Percentiles rank a stretch among this genome's conserved stretches.
Evolutionary conservation across 2,113 vertebrate species (phyloP).

Genomic region (Phalacrocorax brasilianus): DNA sequence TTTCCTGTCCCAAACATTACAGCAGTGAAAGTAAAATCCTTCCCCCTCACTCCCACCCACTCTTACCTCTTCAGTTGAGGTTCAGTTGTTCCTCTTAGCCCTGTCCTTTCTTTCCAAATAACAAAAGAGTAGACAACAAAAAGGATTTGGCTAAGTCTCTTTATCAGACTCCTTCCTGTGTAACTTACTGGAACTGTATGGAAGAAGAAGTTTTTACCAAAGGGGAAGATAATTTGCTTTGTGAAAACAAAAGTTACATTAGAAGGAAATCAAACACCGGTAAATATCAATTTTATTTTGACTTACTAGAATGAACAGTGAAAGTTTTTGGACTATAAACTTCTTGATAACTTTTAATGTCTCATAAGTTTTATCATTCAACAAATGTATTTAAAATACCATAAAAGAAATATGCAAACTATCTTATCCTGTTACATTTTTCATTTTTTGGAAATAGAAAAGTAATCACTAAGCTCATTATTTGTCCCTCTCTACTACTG

Average conservation of each 20-base stretch:
- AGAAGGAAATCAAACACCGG: background rate
- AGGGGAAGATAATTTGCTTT: background rate
- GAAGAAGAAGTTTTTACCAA: background rate
- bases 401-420: background rate
- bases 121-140: background rate
- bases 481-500: background rate
- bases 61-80: background rate
- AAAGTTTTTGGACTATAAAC: background rate
- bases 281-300: background rate
- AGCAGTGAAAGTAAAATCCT: background rate
- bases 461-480: background rate
- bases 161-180: background rate
- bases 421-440: background rate
- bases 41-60: background rate
- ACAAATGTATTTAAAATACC: background rate
- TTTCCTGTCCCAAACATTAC: background rate
- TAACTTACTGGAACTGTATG: background rate
- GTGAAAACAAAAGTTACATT: background rate
- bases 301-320: background rate
- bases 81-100: background rate
- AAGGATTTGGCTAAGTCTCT: background rate
- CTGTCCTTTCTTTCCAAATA: background rate
- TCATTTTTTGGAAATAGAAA: background rate
- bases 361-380: background rate
- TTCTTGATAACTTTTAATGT: background rate